Percentiles rank a stretch among this genome's conserved stretches.
Conservation (phyloP, 2,888 invertebrate genomes). For the Hipparchia sbordonii region DNA sequence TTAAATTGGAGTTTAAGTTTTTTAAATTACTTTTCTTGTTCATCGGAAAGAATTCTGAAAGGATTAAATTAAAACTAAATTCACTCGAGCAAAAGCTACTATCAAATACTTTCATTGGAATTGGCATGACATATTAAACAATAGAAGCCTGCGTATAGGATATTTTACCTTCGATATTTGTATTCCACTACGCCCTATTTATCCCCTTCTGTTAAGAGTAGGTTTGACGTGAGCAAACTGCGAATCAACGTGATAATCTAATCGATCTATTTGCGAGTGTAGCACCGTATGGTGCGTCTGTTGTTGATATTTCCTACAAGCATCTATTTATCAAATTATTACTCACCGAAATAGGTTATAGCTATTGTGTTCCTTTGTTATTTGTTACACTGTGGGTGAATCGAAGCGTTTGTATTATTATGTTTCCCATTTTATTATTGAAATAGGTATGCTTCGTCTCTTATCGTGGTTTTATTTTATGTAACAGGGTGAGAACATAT, state of each 20-base stretch:
- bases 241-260: slow-evolving; percentile 40
- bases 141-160: not conserved
- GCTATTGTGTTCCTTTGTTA: not conserved
- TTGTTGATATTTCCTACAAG: slow-evolving; percentile 37
- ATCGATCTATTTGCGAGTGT: slow-evolving; percentile 38
- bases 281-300: slow-evolving; percentile 32
- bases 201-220: not conserved
- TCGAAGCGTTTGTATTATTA: not conserved
- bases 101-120: not conserved
- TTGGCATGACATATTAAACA: not conserved
- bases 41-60: too few relatives aligned
- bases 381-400: not conserved
- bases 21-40: too few relatives aligned
- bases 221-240: slow-evolving; percentile 52
- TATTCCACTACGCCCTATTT: slow-evolving; percentile 3
- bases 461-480: not conserved
- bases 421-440: not conserved
- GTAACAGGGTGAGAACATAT: too few relatives aligned
- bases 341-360: slow-evolving; percentile 14
- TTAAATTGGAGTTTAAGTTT: too few relatives aligned
- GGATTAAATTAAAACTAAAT: too few relatives aligned
- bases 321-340: slow-evolving; percentile 38
- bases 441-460: not conserved
- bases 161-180: slow-evolving; percentile 13
- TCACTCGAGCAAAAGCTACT: not conserved